Evolutionary conservation across 2,888 invertebrate genomes (phyloP).

Genomic region (Acrobasis consociella): DNA sequence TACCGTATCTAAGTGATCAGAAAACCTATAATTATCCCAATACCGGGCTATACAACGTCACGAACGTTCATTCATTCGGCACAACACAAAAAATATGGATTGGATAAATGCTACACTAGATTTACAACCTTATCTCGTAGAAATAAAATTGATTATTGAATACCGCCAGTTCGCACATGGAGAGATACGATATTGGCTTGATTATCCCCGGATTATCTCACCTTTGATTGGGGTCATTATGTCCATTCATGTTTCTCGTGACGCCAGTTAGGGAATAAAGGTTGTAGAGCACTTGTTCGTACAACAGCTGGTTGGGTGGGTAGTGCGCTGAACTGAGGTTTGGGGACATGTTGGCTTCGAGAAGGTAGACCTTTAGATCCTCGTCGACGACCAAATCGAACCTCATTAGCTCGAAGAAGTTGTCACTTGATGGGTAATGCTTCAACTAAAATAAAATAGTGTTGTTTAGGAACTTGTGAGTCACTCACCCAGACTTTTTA

Average conservation of each 20-base stretch:
- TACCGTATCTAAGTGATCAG: too few relatives aligned
- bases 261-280: conserved; percentile 91
- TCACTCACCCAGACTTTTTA: too few relatives aligned
- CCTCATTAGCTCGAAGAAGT: conserved; percentile 97
- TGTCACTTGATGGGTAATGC: conserved; percentile 78
- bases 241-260: conserved; percentile 52
- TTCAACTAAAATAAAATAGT: conserved; percentile 57
- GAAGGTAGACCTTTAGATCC: conserved; percentile 90
- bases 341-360: conserved; percentile 99
- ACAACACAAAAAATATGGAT: too few relatives aligned
- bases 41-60: too few relatives aligned
- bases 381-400: conserved; percentile 97
- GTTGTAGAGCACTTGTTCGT: conserved; percentile 96
- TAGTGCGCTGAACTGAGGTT: conserved; percentile 97
- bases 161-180: neutral
- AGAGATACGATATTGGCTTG: neutral
- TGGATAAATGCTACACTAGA: neutral
- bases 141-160: neutral
- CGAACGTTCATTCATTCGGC: too few relatives aligned
- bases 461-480: too few relatives aligned
- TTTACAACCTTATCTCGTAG: neutral
- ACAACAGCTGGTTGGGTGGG: conserved; percentile 92
- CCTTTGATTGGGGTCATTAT: conserved; percentile 33
- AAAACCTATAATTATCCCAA: too few relatives aligned
- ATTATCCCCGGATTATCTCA: conserved; percentile 21